Evolutionary conservation across 2,888 invertebrate genomes (phyloP).

Genomic region (Tineola bisselliella): DNA sequence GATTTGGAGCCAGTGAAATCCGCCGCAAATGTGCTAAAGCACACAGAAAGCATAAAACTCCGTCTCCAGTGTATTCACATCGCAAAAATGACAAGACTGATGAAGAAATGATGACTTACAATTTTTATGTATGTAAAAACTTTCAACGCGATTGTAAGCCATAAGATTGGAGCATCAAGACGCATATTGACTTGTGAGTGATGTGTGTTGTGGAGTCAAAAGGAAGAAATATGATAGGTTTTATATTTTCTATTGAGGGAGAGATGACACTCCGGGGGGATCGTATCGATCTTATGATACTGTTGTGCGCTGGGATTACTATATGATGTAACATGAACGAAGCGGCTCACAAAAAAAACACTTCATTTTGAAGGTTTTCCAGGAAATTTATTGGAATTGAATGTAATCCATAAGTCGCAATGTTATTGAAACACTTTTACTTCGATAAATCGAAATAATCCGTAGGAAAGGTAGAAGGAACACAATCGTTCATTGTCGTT

Average conservation of each 20-base stretch:
- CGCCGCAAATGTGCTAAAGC: background rate
- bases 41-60: background rate
- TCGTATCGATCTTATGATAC: conserved; percentile 63
- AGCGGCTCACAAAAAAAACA: background rate
- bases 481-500: background rate
- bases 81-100: background rate
- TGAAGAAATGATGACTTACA: background rate
- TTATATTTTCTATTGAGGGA: conserved; percentile 2
- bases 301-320: conserved; percentile 24
- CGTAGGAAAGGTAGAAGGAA: background rate
- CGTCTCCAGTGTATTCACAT: background rate
- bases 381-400: too few species aligned
- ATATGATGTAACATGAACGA: background rate
- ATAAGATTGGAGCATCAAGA: background rate
- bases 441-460: background rate
- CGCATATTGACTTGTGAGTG: background rate
- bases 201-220: background rate
- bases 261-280: conserved; percentile 8
- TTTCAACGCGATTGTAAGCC: background rate
- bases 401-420: too few species aligned
- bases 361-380: background rate
- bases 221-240: conserved; percentile 11
- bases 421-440: too few species aligned
- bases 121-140: background rate
- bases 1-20: too few species aligned